phyloP scores from a whole-genome alignment of 2,113 vertebrate genomes.

The Orthonyx spaldingii region DNA sequence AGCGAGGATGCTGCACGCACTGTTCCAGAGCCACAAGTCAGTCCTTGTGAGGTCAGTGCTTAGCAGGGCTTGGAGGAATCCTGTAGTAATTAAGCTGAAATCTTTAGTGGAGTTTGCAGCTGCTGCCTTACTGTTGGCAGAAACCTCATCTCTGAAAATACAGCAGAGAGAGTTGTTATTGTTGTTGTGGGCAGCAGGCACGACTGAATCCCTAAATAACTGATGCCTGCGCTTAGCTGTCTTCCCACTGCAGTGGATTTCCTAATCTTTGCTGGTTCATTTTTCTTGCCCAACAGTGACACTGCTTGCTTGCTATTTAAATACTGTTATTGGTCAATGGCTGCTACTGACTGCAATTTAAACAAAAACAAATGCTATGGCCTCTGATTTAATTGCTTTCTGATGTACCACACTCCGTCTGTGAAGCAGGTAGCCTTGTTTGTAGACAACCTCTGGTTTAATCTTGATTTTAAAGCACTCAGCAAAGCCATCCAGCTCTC shows the following conservation, averaged over 20 bases:
- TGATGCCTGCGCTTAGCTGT: not conserved
- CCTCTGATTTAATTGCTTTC: not conserved
- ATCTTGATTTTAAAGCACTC: not conserved
- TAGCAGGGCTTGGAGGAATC: not conserved
- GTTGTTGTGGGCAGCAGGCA: conserved; percentile 9
- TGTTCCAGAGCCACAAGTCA: not conserved
- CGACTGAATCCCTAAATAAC: not conserved
- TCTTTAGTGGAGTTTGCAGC: not conserved
- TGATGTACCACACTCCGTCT: not conserved
- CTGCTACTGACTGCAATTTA: not conserved
- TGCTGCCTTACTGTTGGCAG: not conserved
- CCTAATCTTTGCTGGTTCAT: not conserved
- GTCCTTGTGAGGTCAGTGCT: not conserved
- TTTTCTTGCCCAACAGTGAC: not conserved
- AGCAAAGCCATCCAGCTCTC: not conserved
- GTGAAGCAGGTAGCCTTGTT: not conserved
- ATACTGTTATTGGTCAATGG: not conserved
- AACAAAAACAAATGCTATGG: not conserved
- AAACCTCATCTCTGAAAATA: not conserved
- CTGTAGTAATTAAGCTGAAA: not conserved
- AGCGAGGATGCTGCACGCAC: fast-evolving
- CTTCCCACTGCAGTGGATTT: not conserved
- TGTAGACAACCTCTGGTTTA: not conserved
- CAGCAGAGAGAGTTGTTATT: not conserved
- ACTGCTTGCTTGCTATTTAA: not conserved